Evolutionary conservation across 2,113 vertebrate species (phyloP).

Genomic region (Pogonocichla stellata): DNA sequence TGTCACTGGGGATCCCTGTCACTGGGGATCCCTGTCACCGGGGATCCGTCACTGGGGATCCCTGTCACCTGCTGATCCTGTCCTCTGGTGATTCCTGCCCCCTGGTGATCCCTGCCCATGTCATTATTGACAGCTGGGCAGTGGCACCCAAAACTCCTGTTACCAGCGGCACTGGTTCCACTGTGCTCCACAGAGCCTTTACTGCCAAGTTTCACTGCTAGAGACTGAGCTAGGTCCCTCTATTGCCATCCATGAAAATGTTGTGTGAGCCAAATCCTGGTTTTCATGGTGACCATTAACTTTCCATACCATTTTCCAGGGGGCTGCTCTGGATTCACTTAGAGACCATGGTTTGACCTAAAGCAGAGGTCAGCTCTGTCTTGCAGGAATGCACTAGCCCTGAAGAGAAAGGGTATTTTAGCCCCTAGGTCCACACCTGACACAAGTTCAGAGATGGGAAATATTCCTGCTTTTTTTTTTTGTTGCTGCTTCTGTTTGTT

Average conservation of each 20-base stretch:
- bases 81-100: no score
- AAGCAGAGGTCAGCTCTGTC: background rate
- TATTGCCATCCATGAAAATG: background rate
- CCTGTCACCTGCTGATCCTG: no score
- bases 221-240: background rate
- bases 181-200: background rate
- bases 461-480: background rate
- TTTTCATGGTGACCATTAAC: fast-evolving
- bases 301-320: background rate
- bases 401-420: background rate
- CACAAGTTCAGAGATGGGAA: background rate
- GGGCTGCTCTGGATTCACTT: background rate
- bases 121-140: fast-evolving
- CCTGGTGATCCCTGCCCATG: background rate
- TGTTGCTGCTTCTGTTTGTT: background rate
- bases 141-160: fast-evolving
- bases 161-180: fast-evolving
- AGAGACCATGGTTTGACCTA: background rate
- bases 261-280: background rate
- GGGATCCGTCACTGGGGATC: no score
- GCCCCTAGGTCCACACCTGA: background rate
- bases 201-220: background rate
- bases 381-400: background rate
- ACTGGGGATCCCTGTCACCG: no score
- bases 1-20: background rate